Evolutionary conservation across 1,140 invertebrate species (phyloP), one percentile per base, ranked within the genome.

Genomic region (Apis dorsata): DNA sequence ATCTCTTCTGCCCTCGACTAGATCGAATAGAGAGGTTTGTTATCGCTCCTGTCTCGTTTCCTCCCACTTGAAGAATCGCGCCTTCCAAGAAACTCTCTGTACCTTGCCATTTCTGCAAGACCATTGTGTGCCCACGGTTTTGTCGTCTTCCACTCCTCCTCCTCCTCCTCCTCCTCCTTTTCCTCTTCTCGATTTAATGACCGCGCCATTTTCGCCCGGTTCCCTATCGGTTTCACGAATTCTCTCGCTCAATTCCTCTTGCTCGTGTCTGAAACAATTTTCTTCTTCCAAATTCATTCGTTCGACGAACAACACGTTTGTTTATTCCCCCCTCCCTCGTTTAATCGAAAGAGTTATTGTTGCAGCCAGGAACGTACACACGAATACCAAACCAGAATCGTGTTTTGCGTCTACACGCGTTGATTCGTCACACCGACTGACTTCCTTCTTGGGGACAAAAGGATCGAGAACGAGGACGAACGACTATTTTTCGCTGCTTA

Each of bases 11-110:
- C 34, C 66, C 73, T 77, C 21, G 12, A 13, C 62, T 60, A 24
- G 24, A 84, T 84, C 86, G 72, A 87, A 87, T 86, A 73, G 69
- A 86, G 34, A 76, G 86, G 81, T 87, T 87, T 87, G 86, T 87
- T 87, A 87, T 87, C 86, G 77, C 68, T 62, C 53, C 28, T 44
- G 4, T 24, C 55, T n/a, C 66, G 79, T 71, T 86, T 86, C 75
- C 0, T 2, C 34, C 34, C 81, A 60, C 68, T 13, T 21, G 81
- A 80, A 80, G 85, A 86, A 78, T 84, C 71, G 66, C 71, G n/a
- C 10, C 60, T 66, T 72, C 34, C 34, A 34, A 24, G 24, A 24
- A 66, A 44, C 59, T 62, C 60, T 55, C 75, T 72, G 62, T 79
- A 83, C 53, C 65, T 72, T 76, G 66, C 80, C 72, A 75, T 59